phyloP scores from a whole-genome alignment of 2,113 vertebrate species.

The Amphiprion percula region DNA sequence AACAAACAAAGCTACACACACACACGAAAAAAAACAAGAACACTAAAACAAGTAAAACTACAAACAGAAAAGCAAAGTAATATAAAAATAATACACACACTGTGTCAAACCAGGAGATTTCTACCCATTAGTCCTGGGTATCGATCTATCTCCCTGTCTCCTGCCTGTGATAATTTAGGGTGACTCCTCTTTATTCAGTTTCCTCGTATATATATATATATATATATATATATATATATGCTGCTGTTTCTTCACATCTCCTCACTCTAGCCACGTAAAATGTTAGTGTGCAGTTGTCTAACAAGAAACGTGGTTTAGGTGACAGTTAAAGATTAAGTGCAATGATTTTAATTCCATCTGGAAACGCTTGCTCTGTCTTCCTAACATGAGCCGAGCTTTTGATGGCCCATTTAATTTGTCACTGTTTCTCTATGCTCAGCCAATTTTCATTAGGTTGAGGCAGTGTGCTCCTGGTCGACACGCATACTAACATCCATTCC shows the following conservation, averaged over 20 bases:
- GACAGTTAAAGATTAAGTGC: conserved; percentile 63
- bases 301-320: conserved; percentile 46
- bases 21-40: no score
- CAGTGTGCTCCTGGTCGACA: conserved; percentile 50
- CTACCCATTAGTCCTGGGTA: background rate
- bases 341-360: conserved; percentile 67
- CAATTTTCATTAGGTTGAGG: conserved; percentile 70
- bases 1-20: no score
- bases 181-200: conserved; percentile 2
- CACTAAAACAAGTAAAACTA: no score
- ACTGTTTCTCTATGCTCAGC: conserved; percentile 72
- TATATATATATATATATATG: no score
- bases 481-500: conserved; percentile 63
- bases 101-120: background rate
- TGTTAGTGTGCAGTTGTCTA: conserved; percentile 34
- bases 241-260: conserved; percentile 2
- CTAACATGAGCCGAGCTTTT: conserved; percentile 40
- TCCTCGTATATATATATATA: no score
- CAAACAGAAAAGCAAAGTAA: no score
- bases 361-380: conserved; percentile 62
- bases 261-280: conserved; percentile 26
- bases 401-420: conserved; percentile 76
- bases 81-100: no score
- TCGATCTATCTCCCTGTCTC: background rate
- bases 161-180: conserved; percentile 5